Base-by-base conservation (phyloP, 2,113 vertebrate genomes). In the Prochilodus magdalenae region DNA sequence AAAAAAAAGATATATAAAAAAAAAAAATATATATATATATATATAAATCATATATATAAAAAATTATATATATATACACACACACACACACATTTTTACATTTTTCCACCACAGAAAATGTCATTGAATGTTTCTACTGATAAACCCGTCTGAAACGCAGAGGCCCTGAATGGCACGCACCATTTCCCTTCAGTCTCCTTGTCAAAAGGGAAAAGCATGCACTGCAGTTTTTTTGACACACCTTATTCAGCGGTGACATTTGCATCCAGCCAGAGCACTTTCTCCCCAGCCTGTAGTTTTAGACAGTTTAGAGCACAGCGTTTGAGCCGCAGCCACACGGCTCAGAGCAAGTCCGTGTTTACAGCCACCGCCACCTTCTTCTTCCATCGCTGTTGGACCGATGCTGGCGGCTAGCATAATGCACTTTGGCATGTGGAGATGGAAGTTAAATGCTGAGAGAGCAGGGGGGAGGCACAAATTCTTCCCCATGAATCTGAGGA, bases 401-500 rank as follows among this genome's bases (percentile, higher is more conserved):
- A 69, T 62, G 63, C 66, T 75, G 69, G 78, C 72, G 60, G 80
- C 16, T 47, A 63, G 73, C 72, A 62, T 77, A 65, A 82, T 76
- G 63, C 33, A 40, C 27, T 14, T 29, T 71, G 82, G 84, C 80
- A 84, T 84, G 57, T 62, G 73, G 15, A 67, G 57, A 29, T 15
- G 33, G 44, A 75, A 55, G 51, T 20, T 36, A 33, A 83, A 86
- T 13, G 55, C 73, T 83, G 57, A 81, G 77, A 82, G 73, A 33
- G 69, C 72, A 36, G 65, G 71, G n/a, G 65, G 1, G 62, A 24
- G 44, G 67, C 83, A 83, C 80, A 81, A 86, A 67, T 51, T 73
- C 81, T 16, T 71, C 73, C 78, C 82, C 79, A 80, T 5, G 62
- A 86, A 69, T 33, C 47, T 73, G 81, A 66, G 73, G 59, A 73